Conservation (phyloP, 2,888 invertebrate species). For the Brenthis ino region DNA sequence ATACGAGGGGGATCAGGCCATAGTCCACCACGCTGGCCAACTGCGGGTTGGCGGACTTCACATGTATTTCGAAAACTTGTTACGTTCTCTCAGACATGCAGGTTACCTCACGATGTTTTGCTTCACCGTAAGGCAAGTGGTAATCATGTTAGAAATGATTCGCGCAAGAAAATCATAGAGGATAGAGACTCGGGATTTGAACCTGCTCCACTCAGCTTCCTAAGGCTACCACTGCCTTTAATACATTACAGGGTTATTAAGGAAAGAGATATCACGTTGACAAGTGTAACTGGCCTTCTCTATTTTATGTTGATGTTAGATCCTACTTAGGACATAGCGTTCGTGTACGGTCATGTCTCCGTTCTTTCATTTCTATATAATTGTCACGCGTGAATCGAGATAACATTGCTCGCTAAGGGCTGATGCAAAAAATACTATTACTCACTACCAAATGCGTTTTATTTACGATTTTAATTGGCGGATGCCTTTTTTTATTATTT, state of each 20-base stretch:
- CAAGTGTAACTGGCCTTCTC: constrained; percentile 9
- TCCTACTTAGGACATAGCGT: constrained; percentile 11
- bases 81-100: too few relatives aligned
- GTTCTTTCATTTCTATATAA: constrained; percentile 20
- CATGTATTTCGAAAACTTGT: too few relatives aligned
- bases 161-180: too few relatives aligned
- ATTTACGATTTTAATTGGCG: background rate
- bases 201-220: too few relatives aligned
- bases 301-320: constrained; percentile 12
- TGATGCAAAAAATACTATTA: background rate
- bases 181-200: too few relatives aligned
- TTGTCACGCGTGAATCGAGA: constrained; percentile 18
- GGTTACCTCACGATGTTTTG: too few relatives aligned
- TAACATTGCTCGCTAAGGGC: background rate
- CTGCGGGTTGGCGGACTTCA: too few relatives aligned
- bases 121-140: too few relatives aligned
- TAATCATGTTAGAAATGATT: too few relatives aligned
- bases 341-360: constrained; percentile 16
- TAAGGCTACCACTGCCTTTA: background rate
- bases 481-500: too few relatives aligned
- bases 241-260: constrained; percentile 5
- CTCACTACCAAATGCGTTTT: background rate
- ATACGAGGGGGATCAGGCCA: too few relatives aligned
- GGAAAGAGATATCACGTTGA: constrained; percentile 14
- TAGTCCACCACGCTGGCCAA: too few relatives aligned